These are phyloP conservation scores for Cryptocephalus primarius DNA, from an alignment of 2,888 invertebrate species.

Conservation along the genomic window DNA sequence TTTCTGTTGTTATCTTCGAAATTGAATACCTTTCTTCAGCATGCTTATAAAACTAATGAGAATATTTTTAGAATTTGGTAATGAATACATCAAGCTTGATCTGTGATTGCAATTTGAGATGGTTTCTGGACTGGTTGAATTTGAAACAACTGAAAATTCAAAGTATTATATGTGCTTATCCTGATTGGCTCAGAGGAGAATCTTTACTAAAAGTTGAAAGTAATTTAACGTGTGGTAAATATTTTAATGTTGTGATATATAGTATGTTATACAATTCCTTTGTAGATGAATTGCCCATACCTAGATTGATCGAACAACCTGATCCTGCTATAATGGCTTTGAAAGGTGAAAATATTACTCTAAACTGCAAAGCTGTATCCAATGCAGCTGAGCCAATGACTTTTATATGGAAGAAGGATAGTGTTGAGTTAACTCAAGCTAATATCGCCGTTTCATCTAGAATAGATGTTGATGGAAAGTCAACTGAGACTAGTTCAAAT, in stretches of 20 bases:
- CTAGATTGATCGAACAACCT: constrained; percentile 73
- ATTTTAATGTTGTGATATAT: neutral
- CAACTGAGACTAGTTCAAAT: constrained; percentile 58
- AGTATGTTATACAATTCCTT: constrained; percentile 1
- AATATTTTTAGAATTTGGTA: constrained; percentile 37
- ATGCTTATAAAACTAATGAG: too few species aligned
- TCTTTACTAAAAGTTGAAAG: constrained; percentile 55
- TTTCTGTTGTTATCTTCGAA: too few species aligned
- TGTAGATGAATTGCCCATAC: constrained; percentile 70
- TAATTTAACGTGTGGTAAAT: constrained; percentile 56
- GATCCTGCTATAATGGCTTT: constrained; percentile 72
- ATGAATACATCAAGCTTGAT: constrained; percentile 66
- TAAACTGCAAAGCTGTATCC: constrained; percentile 74
- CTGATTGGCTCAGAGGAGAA: constrained; percentile 60
- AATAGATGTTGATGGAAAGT: constrained; percentile 43
- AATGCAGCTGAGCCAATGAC: constrained; percentile 63
- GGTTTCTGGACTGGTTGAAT: constrained; percentile 77
- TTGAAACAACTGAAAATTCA: constrained; percentile 46
- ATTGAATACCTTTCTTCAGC: too few species aligned
- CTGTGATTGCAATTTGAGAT: constrained; percentile 81
- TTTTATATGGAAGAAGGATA: constrained; percentile 84
- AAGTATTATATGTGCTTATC: constrained; percentile 70
- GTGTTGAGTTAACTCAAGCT: constrained; percentile 44
- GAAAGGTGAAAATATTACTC: constrained; percentile 72
- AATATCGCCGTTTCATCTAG: constrained; percentile 23